Evolutionary conservation across 2,797 vertebrate genomes (phyloP), one percentile per base, ranked within the genome.

Genomic region (Scleropages formosus): DNA sequence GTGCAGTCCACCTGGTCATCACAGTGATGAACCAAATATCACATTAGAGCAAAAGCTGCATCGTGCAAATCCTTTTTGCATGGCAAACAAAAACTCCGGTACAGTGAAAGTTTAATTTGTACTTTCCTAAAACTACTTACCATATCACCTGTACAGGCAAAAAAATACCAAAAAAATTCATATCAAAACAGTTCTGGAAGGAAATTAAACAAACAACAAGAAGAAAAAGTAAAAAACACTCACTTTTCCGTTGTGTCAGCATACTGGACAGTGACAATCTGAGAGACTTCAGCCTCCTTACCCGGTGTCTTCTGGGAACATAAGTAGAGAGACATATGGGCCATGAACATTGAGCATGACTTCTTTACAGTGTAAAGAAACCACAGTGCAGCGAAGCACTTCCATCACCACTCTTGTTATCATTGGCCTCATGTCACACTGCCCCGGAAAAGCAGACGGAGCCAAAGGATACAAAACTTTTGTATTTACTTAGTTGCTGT

Each of bases 201-300:
- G 18, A 46, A 16, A 11, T 18, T 24, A 13, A 16, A 63, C 22
- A 16, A 60, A 12, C 60, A 15, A 9, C 3, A 64, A 26, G 11
- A 64, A 4, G 6, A 18, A 72, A 22, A 12, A n/a, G 13, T 13
- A 3, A 13, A 58, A 6, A 22, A 6, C 4, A 69, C 93, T 94
- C 85, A 98, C 96, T 94, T 94, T 81, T 95, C 87, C 59, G 90
- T 80, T 8, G 92, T 89, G 80, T 95, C 93, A 22, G 90, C 92
- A 81, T 98, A 97, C 73, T 94, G 93, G 83, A 96, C 90, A 0
- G 95, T 90, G 85, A 96, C 85, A 51, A 98, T 90, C 83, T 95
- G 94, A 49, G 94, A 92, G 58, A 86, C 84, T 44, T 88, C 87
- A 26, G 86, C 89, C 80, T 93, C 91, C 72, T 90, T 89, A 59